These are phyloP conservation scores for Chrysogorgia sp. DNA, from an alignment of 92 coral and sea anemone genomes.

Conservation along the genomic window DNA sequence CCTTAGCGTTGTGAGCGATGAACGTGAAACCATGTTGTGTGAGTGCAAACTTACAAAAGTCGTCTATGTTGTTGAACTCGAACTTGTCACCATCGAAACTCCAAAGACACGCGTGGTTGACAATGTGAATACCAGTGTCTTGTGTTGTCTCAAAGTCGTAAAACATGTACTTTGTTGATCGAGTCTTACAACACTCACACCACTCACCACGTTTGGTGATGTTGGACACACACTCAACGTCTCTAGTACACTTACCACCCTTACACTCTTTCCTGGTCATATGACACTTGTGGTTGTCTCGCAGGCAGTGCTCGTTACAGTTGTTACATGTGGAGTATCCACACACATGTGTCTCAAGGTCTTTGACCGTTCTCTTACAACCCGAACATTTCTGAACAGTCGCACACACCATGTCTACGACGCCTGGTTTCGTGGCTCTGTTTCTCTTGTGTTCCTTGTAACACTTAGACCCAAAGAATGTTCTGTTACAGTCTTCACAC, in stretches of 20 bases:
- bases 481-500: too few species aligned
- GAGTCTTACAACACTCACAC: conserved; percentile 3
- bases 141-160: too few species aligned
- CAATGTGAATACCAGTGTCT: too few species aligned
- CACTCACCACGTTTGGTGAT: too few species aligned
- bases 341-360: background rate
- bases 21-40: background rate
- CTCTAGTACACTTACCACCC: background rate
- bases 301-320: background rate
- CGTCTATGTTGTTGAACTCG: background rate
- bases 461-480: too few species aligned
- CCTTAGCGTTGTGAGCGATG: background rate
- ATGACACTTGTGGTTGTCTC: background rate
- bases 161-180: too few species aligned
- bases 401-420: too few species aligned
- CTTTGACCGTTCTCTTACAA: background rate
- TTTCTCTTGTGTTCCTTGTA: too few species aligned
- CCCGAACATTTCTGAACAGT: too few species aligned
- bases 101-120: too few species aligned
- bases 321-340: background rate
- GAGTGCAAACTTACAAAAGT: background rate
- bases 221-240: background rate
- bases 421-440: too few species aligned
- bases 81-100: background rate
- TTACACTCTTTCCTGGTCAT: background rate